Evolutionary conservation across 2,797 vertebrate species (phyloP).

Genomic region (Rhyacichthys aspro): DNA sequence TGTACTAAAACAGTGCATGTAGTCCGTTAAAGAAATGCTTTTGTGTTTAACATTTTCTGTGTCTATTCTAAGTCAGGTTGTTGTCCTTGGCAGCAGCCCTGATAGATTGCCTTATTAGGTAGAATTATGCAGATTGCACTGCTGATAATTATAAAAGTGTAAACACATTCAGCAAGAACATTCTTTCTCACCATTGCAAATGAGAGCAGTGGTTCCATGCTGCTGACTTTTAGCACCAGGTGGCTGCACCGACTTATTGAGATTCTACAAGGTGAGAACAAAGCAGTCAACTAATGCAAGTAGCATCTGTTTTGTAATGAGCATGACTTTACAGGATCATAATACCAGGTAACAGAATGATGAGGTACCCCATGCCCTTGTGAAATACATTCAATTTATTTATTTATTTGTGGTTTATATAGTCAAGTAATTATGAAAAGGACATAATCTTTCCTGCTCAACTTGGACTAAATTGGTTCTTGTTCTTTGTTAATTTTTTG

Average conservation of each 20-base stretch:
- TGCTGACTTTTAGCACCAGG: slow-evolving; percentile 67
- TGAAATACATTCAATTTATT: slow-evolving; percentile 32
- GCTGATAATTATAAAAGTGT: slow-evolving; percentile 71
- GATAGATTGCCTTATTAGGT: slow-evolving; percentile 71
- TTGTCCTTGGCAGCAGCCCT: slow-evolving; percentile 67
- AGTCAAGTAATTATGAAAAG: slow-evolving; percentile 25
- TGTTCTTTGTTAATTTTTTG: slow-evolving; percentile 47
- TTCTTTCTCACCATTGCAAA: slow-evolving; percentile 67
- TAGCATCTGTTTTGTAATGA: slow-evolving; percentile 56
- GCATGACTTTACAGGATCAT: slow-evolving; percentile 23
- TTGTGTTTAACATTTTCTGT: slow-evolving; percentile 34
- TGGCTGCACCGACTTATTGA: slow-evolving; percentile 62
- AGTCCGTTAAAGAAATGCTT: neutral
- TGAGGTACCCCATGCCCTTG: neutral
- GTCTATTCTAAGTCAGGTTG: slow-evolving; percentile 48
- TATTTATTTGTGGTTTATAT: slow-evolving; percentile 23
- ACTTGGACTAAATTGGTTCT: slow-evolving; percentile 64
- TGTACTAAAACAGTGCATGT: neutral
- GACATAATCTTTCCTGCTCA: slow-evolving; percentile 62
- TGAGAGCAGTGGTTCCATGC: slow-evolving; percentile 51
- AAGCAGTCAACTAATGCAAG: slow-evolving; percentile 47
- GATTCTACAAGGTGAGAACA: slow-evolving; percentile 62
- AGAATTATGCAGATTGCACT: slow-evolving; percentile 74
- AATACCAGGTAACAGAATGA: neutral
- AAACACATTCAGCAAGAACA: slow-evolving; percentile 69